Percentiles rank a stretch among this genome's conserved stretches.
These are phyloP conservation scores for Cepphus grylle DNA, from an alignment of 2,113 vertebrate genomes.

Conservation along the genomic window DNA sequence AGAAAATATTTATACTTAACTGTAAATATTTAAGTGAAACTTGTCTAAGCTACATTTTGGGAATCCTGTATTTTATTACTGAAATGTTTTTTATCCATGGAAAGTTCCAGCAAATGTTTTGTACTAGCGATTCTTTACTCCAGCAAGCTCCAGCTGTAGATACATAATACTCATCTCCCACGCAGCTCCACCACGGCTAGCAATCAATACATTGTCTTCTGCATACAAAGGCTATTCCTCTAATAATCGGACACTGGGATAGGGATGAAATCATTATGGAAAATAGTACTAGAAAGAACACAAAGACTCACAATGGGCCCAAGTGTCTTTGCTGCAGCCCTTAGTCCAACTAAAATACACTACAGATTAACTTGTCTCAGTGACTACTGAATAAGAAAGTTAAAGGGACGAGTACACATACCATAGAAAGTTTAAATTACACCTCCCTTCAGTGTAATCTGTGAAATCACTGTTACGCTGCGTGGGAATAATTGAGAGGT, in stretches of 20 bases:
- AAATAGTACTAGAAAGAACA: neutral
- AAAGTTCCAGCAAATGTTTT: neutral
- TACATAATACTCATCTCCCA: neutral
- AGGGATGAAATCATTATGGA: constrained; percentile 23
- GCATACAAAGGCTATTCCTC: neutral
- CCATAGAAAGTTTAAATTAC: neutral
- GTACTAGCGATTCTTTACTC: neutral
- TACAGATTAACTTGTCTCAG: neutral
- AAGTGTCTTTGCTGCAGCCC: neutral
- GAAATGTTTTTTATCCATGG: neutral
- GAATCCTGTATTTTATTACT: neutral
- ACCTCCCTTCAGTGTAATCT: neutral
- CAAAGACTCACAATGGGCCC: neutral
- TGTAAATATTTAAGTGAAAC: neutral
- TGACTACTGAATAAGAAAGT: neutral
- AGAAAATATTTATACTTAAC: neutral
- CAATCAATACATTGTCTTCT: constrained; percentile 36
- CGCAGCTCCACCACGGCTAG: neutral
- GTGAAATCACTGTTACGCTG: neutral
- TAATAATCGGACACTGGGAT: neutral
- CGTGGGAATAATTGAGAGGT: constrained; percentile 30
- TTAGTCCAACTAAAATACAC: neutral
- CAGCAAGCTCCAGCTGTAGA: constrained; percentile 10
- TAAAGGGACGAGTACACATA: neutral
- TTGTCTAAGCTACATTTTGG: neutral